Percentiles rank a stretch among this genome's conserved stretches.
Evolutionary conservation across 2,888 invertebrate genomes (phyloP).

Genomic region (Xestia c-nigrum): DNA sequence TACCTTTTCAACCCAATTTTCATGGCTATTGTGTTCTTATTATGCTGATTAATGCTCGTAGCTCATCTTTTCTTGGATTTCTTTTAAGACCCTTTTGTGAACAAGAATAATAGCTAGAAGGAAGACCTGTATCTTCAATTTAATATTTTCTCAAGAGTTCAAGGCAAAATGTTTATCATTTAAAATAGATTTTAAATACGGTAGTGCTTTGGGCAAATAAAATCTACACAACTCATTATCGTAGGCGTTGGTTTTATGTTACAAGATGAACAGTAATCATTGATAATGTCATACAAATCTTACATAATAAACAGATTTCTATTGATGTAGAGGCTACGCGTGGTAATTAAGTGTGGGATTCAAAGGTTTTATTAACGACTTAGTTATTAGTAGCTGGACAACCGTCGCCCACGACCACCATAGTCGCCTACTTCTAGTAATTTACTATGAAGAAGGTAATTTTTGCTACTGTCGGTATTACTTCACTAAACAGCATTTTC

Average conservation of each 20-base stretch:
- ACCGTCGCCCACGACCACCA: constrained; percentile 58
- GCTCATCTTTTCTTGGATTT: neutral
- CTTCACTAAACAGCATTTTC: neutral
- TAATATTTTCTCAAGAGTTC: neutral
- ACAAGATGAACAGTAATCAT: constrained; percentile 40
- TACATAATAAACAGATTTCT: constrained; percentile 47
- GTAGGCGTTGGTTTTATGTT: constrained; percentile 47
- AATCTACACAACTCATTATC: neutral
- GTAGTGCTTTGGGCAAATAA: constrained; percentile 1
- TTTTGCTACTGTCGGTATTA: neutral
- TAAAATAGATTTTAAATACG: constrained; percentile 17
- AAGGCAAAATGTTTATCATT: neutral
- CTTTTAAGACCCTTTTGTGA: neutral
- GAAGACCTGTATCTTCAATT: neutral
- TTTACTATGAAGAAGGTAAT: constrained; percentile 3
- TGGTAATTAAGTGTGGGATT: constrained; percentile 64
- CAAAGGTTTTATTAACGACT: constrained; percentile 50
- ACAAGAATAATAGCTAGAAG: neutral
- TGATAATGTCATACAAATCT: constrained; percentile 38
- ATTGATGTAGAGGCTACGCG: constrained; percentile 45
- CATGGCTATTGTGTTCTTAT: constrained; percentile 9
- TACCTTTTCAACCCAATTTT: constrained; percentile 47
- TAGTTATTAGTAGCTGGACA: constrained; percentile 56
- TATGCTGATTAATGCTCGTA: neutral
- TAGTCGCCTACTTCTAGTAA: constrained; percentile 40